These are phyloP conservation scores for Prunella himalayana DNA, from an alignment of 2,113 vertebrate genomes.

Conservation along the genomic window DNA sequence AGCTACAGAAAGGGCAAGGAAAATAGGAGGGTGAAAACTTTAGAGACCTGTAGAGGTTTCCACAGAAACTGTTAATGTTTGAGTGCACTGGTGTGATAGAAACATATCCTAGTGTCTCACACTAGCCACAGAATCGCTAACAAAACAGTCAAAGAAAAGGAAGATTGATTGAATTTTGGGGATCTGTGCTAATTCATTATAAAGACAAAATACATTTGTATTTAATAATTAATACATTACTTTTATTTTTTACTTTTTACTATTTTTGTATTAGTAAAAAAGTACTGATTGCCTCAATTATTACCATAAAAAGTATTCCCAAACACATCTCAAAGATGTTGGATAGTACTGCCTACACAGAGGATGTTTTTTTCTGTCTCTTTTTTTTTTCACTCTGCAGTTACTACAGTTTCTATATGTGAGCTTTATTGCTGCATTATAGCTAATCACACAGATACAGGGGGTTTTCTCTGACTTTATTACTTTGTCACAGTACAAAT, in stretches of 20 bases:
- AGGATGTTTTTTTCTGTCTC: background rate
- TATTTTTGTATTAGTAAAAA: background rate
- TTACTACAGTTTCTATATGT: background rate
- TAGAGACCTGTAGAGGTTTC: background rate
- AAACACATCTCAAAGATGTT: background rate
- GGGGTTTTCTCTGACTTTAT: background rate
- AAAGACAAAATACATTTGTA: background rate
- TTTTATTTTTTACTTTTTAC: background rate
- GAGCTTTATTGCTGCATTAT: background rate
- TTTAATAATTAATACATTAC: background rate
- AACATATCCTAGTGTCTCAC: background rate
- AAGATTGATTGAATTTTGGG: background rate
- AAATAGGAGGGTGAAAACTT: background rate
- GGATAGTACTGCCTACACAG: background rate
- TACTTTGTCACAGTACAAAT: background rate
- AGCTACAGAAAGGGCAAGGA: background rate
- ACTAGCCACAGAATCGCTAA: background rate
- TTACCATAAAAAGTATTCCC: background rate
- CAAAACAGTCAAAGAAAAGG: fast-evolving
- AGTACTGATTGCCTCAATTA: background rate
- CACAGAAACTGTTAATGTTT: background rate
- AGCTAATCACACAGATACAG: background rate
- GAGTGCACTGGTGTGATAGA: background rate
- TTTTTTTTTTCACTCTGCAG: background rate
- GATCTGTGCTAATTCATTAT: background rate